Percentiles rank a stretch among this genome's conserved stretches.
Conservation (phyloP, 2,888 invertebrate species). For the Hartigia nigra region DNA sequence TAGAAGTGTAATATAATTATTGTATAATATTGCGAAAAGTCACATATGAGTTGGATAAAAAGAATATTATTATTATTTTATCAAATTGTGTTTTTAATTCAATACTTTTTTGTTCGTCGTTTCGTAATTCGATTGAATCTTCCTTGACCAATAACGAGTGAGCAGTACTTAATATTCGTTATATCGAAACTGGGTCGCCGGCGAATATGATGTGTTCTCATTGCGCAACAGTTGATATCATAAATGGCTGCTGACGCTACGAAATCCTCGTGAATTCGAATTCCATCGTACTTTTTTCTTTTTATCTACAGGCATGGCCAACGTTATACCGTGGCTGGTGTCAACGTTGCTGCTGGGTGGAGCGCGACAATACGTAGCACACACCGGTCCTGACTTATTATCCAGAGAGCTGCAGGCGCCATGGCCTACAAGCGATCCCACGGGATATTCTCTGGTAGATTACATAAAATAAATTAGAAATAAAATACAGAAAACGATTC, state of each 20-base stretch:
- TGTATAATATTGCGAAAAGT: neutral
- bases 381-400: slow-evolving; percentile 41
- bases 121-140: neutral
- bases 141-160: neutral
- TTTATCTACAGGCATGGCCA: slow-evolving; percentile 56
- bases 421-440: slow-evolving; percentile 1
- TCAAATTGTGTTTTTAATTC: neutral
- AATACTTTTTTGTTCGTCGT: neutral
- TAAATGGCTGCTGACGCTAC: neutral
- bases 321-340: slow-evolving; percentile 59
- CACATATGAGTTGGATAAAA: neutral
- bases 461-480: neutral
- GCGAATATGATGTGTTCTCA: neutral
- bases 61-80: neutral
- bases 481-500: neutral
- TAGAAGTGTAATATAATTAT: neutral
- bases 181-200: neutral
- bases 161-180: neutral
- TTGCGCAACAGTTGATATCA: neutral
- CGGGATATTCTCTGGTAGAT: neutral
- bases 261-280: neutral
- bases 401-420: slow-evolving; percentile 55
- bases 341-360: slow-evolving; percentile 63
- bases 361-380: slow-evolving; percentile 45
- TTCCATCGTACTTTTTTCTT: slow-evolving; percentile 3